Conservation (phyloP, 2,888 invertebrate species). For the Eupeodes latifasciatus region DNA sequence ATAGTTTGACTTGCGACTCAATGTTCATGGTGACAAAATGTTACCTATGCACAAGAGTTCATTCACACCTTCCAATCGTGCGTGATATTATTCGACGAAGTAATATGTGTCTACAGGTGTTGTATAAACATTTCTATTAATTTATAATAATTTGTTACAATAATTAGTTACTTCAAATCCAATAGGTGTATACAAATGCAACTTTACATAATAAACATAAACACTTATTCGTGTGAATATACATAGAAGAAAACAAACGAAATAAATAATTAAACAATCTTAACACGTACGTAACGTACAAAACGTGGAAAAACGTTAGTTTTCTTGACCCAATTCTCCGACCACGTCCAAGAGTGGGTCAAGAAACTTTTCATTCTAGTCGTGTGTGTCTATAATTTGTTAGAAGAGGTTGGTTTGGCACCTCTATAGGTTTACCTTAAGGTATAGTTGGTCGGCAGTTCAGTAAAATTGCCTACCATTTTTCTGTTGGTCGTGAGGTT, state of each 20-base stretch:
- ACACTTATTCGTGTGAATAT: conserved; percentile 15
- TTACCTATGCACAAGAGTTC: no score
- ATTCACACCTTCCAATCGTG: no score
- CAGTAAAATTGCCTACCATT: neutral
- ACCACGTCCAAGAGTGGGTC: conserved; percentile 70
- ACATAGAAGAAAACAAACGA: neutral
- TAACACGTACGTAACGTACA: neutral
- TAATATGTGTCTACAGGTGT: no score
- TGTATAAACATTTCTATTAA: neutral
- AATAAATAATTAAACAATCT: neutral
- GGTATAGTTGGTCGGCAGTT: neutral
- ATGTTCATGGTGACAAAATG: no score
- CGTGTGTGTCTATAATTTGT: conserved; percentile 47
- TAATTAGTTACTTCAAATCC: neutral
- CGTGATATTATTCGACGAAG: no score
- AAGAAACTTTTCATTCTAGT: conserved; percentile 64
- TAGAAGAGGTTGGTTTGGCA: neutral
- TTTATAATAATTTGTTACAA: neutral
- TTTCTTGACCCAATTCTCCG: conserved; percentile 69
- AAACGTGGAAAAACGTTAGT: conserved; percentile 65
- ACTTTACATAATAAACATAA: conserved; percentile 9
- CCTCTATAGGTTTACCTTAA: neutral
- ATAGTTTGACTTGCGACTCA: no score
- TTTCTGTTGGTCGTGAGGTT: neutral
- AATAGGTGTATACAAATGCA: neutral